Conservation (phyloP, 2,888 invertebrate species). For the Drosophila algonquin region DNA sequence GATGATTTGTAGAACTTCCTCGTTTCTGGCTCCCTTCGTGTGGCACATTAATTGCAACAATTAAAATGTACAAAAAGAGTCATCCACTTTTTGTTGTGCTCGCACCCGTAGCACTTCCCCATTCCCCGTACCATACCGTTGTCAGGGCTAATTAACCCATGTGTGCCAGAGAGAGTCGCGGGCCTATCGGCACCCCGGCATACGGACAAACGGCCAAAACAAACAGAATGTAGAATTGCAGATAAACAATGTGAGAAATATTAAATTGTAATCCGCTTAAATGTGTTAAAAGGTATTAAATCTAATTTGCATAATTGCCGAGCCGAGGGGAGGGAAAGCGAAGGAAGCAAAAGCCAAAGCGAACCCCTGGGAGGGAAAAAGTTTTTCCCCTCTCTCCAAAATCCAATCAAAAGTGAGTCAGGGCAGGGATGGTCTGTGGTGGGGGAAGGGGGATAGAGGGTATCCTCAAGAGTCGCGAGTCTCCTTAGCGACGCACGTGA, state of each 20-base stretch:
- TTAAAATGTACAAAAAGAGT: conserved; percentile 66
- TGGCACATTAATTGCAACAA: conserved; percentile 69
- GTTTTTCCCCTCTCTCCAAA: conserved; percentile 47
- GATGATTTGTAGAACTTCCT: conserved; percentile 38
- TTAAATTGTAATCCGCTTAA: conserved; percentile 83
- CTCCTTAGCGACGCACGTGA: conserved; percentile 72
- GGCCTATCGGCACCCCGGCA: conserved; percentile 48
- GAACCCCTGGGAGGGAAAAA: conserved; percentile 33
- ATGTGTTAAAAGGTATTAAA: conserved; percentile 81
- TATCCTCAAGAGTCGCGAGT: conserved; percentile 59
- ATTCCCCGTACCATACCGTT: not conserved
- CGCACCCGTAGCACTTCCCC: not conserved
- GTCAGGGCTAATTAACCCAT: conserved; percentile 67
- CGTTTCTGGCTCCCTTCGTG: conserved; percentile 9
- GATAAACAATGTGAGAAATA: conserved; percentile 72
- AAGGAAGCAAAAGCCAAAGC: conserved; percentile 45
- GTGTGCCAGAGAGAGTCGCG: conserved; percentile 42
- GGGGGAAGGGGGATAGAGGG: not conserved
- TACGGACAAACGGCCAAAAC: conserved; percentile 51
- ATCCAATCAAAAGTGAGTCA: conserved; percentile 72
- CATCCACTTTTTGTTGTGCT: conserved; percentile 42
- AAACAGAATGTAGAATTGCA: conserved; percentile 41
- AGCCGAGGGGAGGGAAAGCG: conserved; percentile 42
- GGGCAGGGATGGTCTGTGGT: not conserved
- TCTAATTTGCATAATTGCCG: conserved; percentile 82